Conservation (phyloP, 2,888 invertebrate genomes). For the Drosophila greeni region DNA sequence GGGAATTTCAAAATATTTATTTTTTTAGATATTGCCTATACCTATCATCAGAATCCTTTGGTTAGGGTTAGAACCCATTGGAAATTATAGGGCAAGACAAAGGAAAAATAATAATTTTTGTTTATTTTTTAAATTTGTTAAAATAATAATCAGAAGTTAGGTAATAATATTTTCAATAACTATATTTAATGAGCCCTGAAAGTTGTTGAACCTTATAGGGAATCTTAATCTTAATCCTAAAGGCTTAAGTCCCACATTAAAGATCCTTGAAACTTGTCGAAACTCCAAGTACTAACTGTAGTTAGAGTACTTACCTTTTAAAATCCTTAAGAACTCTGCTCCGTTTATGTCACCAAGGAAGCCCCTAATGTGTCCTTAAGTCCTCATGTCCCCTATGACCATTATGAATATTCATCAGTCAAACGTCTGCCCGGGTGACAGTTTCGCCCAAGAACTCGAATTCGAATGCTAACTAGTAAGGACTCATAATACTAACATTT, state of each 20-base stretch:
- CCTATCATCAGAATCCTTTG: too few relatives aligned
- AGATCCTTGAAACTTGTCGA: background rate
- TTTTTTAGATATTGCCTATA: too few relatives aligned
- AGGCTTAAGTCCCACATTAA: background rate
- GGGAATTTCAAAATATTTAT: background rate
- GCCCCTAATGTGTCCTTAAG: conserved; percentile 11
- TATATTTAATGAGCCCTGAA: too few relatives aligned
- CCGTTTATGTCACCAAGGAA: conserved; percentile 19
- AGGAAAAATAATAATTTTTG: too few relatives aligned
- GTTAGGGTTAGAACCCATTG: too few relatives aligned
- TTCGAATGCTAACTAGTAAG: conserved; percentile 6
- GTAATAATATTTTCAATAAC: too few relatives aligned
- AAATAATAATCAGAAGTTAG: too few relatives aligned
- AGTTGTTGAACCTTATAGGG: too few relatives aligned
- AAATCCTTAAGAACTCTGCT: conserved; percentile 1
- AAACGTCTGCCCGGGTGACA: background rate
- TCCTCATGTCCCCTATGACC: conserved; percentile 16
- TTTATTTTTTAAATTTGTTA: too few relatives aligned
- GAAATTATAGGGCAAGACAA: too few relatives aligned
- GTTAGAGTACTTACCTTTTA: background rate
- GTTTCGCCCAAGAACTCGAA: background rate
- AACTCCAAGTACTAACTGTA: background rate
- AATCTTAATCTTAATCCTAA: too few relatives aligned
- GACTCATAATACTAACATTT: conserved; percentile 55
- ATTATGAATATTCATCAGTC: conserved; percentile 37